Conservation (phyloP, 2,113 vertebrate species). For the Melanerpes formicivorus region DNA sequence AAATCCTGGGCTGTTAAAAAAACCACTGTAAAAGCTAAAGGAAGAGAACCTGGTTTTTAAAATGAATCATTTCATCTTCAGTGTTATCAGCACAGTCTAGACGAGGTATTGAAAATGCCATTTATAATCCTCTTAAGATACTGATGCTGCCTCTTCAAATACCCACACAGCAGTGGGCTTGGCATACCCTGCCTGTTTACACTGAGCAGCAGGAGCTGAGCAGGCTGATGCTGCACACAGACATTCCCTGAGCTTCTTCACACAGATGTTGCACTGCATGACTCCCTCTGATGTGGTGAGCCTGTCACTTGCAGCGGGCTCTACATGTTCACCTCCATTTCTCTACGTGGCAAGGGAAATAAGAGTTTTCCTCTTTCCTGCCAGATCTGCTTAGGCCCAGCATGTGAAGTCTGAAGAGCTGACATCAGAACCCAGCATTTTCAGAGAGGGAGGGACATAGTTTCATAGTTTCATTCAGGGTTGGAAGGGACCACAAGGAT, state of each 20-base stretch:
- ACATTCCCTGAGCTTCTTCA: background rate
- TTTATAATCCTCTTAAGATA: background rate
- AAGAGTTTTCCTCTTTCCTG: background rate
- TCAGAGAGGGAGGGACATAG: background rate
- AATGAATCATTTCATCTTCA: background rate
- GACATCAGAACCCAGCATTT: background rate
- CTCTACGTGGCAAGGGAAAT: background rate
- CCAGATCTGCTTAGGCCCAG: background rate
- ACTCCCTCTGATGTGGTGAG: background rate
- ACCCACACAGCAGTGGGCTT: background rate
- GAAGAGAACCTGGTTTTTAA: background rate
- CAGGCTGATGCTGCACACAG: accelerated
- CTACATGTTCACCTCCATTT: background rate
- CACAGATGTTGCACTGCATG: accelerated
- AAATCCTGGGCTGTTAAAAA: background rate
- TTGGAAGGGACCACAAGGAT: too few relatives aligned
- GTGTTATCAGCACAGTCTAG: background rate
- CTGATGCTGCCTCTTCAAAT: background rate
- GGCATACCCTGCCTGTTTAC: background rate
- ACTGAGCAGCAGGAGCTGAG: accelerated
- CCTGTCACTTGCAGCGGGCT: background rate
- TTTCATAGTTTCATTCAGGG: too few relatives aligned
- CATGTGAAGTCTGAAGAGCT: background rate
- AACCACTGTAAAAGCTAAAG: background rate
- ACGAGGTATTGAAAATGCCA: background rate